Evolutionary conservation across 2,797 vertebrate species (phyloP).

Genomic region (Poecilia wingei): DNA sequence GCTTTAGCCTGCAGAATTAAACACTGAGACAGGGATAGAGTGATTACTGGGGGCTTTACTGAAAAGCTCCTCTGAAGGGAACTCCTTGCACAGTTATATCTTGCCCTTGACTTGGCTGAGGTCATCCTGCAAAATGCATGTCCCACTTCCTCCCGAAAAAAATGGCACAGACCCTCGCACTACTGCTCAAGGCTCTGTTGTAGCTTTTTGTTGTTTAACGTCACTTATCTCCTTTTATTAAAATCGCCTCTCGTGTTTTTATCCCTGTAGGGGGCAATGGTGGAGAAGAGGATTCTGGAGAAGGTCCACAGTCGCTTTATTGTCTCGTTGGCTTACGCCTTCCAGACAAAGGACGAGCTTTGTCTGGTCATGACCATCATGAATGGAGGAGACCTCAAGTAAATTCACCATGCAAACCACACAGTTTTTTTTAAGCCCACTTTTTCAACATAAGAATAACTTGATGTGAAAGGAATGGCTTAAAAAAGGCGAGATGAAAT

Average conservation of each 20-base stretch:
- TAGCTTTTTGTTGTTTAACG: conserved; percentile 2
- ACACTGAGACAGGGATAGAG: conserved; percentile 73
- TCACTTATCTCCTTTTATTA: conserved; percentile 3
- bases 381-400: conserved; percentile 95
- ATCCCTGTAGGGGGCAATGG: conserved; percentile 84
- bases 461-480: background rate
- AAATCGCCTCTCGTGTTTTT: conserved; percentile 4
- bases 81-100: conserved; percentile 65
- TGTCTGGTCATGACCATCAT: conserved; percentile 95
- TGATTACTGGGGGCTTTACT: conserved; percentile 74
- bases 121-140: conserved; percentile 27
- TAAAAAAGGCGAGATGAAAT: background rate
- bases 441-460: background rate
- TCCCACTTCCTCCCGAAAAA: conserved; percentile 12
- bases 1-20: conserved; percentile 74
- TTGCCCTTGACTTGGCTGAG: conserved; percentile 67
- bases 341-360: conserved; percentile 87
- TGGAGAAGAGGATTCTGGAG: conserved; percentile 90
- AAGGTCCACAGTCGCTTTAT: conserved; percentile 89
- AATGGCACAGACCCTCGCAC: background rate
- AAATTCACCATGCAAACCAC: conserved; percentile 65
- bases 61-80: conserved; percentile 73
- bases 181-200: background rate
- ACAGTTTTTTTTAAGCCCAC: background rate
- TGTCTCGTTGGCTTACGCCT: conserved; percentile 89